phyloP scores from a whole-genome alignment of 2,888 invertebrate species.

The Augochlorella aurata region DNA sequence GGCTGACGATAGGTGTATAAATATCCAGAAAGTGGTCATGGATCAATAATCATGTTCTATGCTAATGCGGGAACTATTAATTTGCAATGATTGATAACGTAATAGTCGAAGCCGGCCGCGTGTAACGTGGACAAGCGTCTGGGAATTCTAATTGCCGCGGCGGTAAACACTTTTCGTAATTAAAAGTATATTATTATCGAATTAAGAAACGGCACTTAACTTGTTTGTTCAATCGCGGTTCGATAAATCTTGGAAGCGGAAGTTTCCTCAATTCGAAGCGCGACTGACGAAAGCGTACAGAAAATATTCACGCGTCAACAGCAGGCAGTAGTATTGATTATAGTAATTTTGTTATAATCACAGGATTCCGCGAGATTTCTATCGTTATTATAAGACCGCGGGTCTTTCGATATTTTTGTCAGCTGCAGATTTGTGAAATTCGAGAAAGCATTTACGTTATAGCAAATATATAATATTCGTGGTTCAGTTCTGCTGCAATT shows the following conservation, averaged over 20 bases:
- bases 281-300: background rate
- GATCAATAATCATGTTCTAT: conserved; percentile 41
- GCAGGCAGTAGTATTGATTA: too few species aligned
- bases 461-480: too few species aligned
- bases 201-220: background rate
- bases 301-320: background rate
- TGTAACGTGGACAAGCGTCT: background rate
- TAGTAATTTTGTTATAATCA: too few species aligned
- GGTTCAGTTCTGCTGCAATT: too few species aligned
- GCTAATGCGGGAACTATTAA: conserved; percentile 33
- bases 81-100: conserved; percentile 42
- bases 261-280: background rate
- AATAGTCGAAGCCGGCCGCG: background rate
- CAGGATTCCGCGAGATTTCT: too few species aligned
- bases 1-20: conserved; percentile 49
- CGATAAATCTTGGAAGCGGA: background rate
- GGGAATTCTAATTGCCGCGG: background rate
- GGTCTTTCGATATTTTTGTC: too few species aligned
- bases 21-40: conserved; percentile 55
- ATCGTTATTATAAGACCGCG: too few species aligned
- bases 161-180: background rate
- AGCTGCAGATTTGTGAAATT: too few species aligned
- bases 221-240: background rate
- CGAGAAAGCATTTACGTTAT: too few species aligned
- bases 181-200: background rate